phyloP scores from a whole-genome alignment of 2,797 vertebrate species.

The Pristis pectinata region DNA sequence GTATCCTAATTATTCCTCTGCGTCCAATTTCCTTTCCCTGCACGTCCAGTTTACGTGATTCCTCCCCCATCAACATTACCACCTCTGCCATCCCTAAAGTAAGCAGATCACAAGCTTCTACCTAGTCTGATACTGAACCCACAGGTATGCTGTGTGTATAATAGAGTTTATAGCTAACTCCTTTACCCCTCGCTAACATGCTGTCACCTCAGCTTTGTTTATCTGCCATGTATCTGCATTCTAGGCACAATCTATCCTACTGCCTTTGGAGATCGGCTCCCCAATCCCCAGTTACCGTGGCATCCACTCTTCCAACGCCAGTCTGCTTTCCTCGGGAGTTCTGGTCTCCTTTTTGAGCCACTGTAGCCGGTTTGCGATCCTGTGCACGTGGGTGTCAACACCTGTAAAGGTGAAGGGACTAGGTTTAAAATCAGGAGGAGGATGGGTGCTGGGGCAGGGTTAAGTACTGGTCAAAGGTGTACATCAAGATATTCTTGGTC shows the following conservation, averaged over 20 bases:
- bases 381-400: conserved; percentile 92
- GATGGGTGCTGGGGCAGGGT: background rate
- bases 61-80: too few species aligned
- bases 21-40: too few species aligned
- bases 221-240: background rate
- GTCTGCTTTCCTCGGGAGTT: conserved; percentile 74
- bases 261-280: background rate
- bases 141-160: background rate
- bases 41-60: too few species aligned
- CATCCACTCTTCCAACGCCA: conserved; percentile 81
- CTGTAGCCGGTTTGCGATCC: conserved; percentile 78
- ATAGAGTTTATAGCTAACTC: background rate
- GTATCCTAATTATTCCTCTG: too few species aligned
- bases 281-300: conserved; percentile 66
- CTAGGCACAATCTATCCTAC: background rate
- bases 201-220: too few species aligned
- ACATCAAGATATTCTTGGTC: too few species aligned
- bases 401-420: conserved; percentile 55
- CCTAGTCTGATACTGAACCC: background rate
- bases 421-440: background rate
- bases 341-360: conserved; percentile 74
- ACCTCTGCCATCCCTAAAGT: too few species aligned
- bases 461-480: background rate
- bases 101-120: too few species aligned
- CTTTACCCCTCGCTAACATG: background rate